Evolutionary conservation across 2,113 vertebrate species (phyloP).

Genomic region (Periophthalmus modestus): DNA sequence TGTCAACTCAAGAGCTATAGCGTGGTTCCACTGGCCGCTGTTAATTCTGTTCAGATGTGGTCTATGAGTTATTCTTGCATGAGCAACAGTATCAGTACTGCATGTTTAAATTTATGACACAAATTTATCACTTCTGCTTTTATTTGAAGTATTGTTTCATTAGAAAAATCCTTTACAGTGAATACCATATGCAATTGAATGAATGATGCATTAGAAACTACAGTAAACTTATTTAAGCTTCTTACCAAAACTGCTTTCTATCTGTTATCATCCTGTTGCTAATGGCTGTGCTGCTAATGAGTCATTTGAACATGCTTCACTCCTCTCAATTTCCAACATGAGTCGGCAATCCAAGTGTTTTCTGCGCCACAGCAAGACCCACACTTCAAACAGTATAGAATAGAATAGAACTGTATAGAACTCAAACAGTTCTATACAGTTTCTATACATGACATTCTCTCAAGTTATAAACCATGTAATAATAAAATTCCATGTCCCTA

Average conservation of each 20-base stretch:
- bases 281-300: slow-evolving; percentile 41
- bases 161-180: too few species aligned
- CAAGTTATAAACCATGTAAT: too few species aligned
- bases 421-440: not conserved
- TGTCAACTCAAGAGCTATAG: slow-evolving; percentile 50
- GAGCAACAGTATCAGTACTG: not conserved
- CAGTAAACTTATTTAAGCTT: too few species aligned
- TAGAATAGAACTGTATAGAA: too few species aligned
- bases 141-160: too few species aligned
- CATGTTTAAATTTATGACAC: not conserved
- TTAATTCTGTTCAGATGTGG: not conserved
- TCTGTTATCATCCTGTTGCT: not conserved
- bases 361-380: not conserved
- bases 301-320: slow-evolving; percentile 14
- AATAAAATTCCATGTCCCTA: not conserved
- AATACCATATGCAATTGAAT: too few species aligned
- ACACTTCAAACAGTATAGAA: not conserved
- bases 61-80: not conserved
- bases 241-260: too few species aligned
- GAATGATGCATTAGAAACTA: too few species aligned
- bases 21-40: slow-evolving; percentile 51
- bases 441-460: not conserved
- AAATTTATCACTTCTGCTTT: too few species aligned
- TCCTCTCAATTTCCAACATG: not conserved
- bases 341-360: not conserved